Evolutionary conservation across 1,140 invertebrate genomes (phyloP), one percentile per base, ranked within the genome.

Genomic region (Drosophila micromelanica): DNA sequence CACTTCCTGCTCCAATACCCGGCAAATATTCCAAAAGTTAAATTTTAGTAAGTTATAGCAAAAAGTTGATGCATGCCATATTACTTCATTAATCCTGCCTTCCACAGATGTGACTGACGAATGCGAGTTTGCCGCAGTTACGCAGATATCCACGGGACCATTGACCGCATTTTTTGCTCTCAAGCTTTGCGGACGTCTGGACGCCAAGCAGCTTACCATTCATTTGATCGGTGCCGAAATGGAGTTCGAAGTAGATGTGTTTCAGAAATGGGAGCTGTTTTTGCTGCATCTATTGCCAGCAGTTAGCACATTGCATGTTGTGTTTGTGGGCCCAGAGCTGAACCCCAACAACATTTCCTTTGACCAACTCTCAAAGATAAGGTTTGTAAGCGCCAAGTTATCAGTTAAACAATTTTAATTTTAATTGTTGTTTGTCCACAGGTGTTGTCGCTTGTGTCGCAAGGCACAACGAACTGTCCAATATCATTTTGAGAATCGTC

Each of bases 191-290:
- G 51, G 87, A 62, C 75, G 92, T 13, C 57, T 82, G 45, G 87
- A 89, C 79, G 76, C 90, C 3, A 59, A 81, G 73, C 32, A 70
- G 76, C 59, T 70, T 15, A 91, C 62, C 32, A 72, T 71, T 30
- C 91, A 92, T 48, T 57, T 92, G 20, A 90, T 92, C 27, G 91
- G 95, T 0, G 95, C 95, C 0, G 96, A 96, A 78, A 93, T 95
- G 15, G 94, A 95, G 40, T 96, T 95, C 70, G 96, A 96, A 89
- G 95, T 94, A 2, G 93, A 95, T 56, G 92, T 93, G 45, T 73
- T 96, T 1, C 92, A 93, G 30, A 95, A 95, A 51, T 96, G 96
- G 96, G 96, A 96, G 78, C 93, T 94, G 27, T 93, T 96, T 76
- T 94, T 96, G 59, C 78, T 96, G 0, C 95, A 96, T 81, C 92